Evolutionary conservation across 2,888 invertebrate species (phyloP).

Genomic region (Tenthredo livida): DNA sequence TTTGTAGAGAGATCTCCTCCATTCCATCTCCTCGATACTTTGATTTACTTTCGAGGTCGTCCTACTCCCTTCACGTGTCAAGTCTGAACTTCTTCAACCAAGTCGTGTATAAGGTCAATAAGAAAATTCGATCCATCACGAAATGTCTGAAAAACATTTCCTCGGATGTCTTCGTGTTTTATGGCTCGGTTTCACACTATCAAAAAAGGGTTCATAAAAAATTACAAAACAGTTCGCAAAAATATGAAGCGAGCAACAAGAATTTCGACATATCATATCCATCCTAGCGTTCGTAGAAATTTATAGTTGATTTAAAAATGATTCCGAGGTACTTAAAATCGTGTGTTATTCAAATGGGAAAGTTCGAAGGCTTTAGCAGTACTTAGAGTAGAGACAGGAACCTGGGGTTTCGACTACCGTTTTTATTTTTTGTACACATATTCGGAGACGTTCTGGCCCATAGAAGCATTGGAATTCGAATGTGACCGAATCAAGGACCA

Average conservation of each 20-base stretch:
- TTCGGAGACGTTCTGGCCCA: no score
- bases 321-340: no score
- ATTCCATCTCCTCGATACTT: constrained; percentile 39
- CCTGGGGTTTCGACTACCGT: no score
- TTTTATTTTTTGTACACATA: no score
- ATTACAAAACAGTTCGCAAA: background rate
- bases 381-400: no score
- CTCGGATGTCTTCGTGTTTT: background rate
- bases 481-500: no score
- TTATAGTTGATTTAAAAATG: background rate
- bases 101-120: constrained; percentile 12
- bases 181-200: background rate
- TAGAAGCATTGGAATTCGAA: no score
- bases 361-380: no score
- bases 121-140: constrained; percentile 4
- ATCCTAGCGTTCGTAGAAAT: background rate
- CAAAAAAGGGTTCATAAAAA: background rate
- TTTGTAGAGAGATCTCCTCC: constrained; percentile 25
- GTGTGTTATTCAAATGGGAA: no score
- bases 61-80: background rate
- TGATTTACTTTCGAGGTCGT: constrained; percentile 19
- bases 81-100: constrained; percentile 11
- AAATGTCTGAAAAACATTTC: background rate
- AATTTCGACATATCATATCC: background rate
- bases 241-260: background rate